Evolutionary conservation across 2,888 invertebrate genomes (phyloP).

Genomic region (Drosophila percnosoma): DNA sequence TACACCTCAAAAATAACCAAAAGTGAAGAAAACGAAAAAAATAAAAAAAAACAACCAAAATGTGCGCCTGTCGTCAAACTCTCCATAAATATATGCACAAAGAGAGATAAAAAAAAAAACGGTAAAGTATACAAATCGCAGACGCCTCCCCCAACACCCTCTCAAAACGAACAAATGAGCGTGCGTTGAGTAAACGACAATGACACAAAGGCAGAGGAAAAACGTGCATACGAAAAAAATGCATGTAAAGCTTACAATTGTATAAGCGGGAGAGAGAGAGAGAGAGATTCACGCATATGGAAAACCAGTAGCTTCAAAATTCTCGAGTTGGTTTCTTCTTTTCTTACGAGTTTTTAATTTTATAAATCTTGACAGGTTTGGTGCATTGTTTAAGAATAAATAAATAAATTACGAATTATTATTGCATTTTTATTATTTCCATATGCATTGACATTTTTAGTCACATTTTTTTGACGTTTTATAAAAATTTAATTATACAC

Average conservation of each 20-base stretch:
- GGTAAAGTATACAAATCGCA: conserved; percentile 29
- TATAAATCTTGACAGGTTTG: conserved; percentile 17
- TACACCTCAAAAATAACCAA: conserved; percentile 32
- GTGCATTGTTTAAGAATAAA: conserved; percentile 7
- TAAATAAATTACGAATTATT: conserved; percentile 21
- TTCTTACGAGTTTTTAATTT: conserved; percentile 26
- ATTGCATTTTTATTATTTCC: conserved; percentile 8
- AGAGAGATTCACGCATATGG: conserved; percentile 11
- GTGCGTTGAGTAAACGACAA: conserved; percentile 50
- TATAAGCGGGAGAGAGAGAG: conserved; percentile 5
- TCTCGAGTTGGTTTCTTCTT: conserved; percentile 33
- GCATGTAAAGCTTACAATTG: conserved; percentile 20
- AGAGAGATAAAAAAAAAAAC: conserved; percentile 26
- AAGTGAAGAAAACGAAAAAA: conserved; percentile 1
- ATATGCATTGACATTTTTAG: neutral
- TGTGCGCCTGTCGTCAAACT: conserved; percentile 34
- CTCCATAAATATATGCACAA: neutral
- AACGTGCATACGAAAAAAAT: conserved; percentile 55
- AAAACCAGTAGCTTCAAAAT: conserved; percentile 26
- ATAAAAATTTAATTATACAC: neutral
- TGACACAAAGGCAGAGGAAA: conserved; percentile 51
- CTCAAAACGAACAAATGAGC: conserved; percentile 33
- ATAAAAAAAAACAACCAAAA: conserved; percentile 21
- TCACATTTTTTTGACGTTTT: conserved; percentile 1
- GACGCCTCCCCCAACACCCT: conserved; percentile 10